Conservation (phyloP, 2,797 vertebrate species). For the Morus bassanus region DNA sequence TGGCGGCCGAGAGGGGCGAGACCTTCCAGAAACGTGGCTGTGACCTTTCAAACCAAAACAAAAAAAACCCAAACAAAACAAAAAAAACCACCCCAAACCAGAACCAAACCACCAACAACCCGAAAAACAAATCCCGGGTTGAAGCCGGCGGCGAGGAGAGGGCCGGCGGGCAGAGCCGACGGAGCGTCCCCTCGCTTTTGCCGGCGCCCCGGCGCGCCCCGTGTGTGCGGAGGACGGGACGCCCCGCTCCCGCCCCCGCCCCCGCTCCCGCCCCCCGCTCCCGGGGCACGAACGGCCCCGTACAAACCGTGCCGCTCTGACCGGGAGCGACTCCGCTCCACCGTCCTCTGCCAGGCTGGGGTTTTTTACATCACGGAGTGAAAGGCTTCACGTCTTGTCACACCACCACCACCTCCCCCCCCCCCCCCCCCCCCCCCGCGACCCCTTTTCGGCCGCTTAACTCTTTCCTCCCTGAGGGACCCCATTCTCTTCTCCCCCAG, state of each 20-base stretch:
- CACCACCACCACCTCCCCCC: too few species aligned
- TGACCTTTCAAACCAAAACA: background rate
- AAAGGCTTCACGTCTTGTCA: constrained; percentile 62
- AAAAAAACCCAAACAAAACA: background rate
- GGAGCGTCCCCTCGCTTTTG: background rate
- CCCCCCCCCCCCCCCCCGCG: too few species aligned
- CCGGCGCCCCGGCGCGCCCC: background rate
- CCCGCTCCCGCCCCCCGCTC: background rate
- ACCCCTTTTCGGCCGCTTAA: constrained; percentile 49
- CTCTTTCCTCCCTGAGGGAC: constrained; percentile 37
- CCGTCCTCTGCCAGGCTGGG: background rate
- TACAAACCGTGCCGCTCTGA: constrained; percentile 36
- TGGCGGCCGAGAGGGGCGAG: background rate
- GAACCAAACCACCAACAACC: too few species aligned
- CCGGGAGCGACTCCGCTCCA: background rate
- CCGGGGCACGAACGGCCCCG: constrained; percentile 35
- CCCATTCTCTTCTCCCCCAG: background rate
- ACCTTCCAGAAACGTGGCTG: background rate
- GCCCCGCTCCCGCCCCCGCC: too few species aligned
- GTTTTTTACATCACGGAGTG: constrained; percentile 34
- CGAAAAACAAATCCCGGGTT: background rate
- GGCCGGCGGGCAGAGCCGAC: background rate
- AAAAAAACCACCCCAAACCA: background rate
- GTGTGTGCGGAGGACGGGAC: background rate
- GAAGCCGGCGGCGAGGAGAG: background rate